These are phyloP conservation scores for Andrena minutula DNA, from an alignment of 2,888 invertebrate genomes.

Conservation along the genomic window DNA sequence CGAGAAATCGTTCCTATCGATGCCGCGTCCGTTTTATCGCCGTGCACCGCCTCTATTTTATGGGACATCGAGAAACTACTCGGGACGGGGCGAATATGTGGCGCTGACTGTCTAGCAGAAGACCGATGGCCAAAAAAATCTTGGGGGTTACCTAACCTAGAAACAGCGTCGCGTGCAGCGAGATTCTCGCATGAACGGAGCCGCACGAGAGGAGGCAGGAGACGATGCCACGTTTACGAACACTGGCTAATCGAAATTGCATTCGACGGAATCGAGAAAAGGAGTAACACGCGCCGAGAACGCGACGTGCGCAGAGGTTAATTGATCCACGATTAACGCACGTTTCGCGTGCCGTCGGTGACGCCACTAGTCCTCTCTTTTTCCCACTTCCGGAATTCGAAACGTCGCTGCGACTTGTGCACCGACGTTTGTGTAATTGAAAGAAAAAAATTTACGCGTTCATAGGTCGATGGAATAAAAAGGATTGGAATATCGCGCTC, in stretches of 20 bases:
- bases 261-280: not conserved
- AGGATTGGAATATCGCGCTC: no score
- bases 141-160: slow-evolving; percentile 62
- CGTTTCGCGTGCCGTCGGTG: slow-evolving; percentile 14
- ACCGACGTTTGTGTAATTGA: not conserved
- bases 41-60: not conserved
- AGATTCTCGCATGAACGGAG: not conserved
- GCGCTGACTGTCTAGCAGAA: slow-evolving; percentile 70
- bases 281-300: not conserved
- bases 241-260: not conserved
- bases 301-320: slow-evolving; percentile 59
- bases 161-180: slow-evolving; percentile 2
- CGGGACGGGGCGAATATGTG: slow-evolving; percentile 37
- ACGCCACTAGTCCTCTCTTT: slow-evolving; percentile 12
- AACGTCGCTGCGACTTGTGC: not conserved
- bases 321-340: slow-evolving; percentile 39
- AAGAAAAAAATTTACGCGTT: not conserved
- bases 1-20: not conserved
- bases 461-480: not conserved
- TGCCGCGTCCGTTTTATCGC: not conserved
- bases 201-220: not conserved
- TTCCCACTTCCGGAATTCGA: slow-evolving; percentile 61
- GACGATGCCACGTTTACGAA: not conserved
- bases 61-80: slow-evolving; percentile 11
- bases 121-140: slow-evolving; percentile 57